These are phyloP conservation scores for Noctua janthe DNA, from an alignment of 2,888 invertebrate genomes.

Conservation along the genomic window DNA sequence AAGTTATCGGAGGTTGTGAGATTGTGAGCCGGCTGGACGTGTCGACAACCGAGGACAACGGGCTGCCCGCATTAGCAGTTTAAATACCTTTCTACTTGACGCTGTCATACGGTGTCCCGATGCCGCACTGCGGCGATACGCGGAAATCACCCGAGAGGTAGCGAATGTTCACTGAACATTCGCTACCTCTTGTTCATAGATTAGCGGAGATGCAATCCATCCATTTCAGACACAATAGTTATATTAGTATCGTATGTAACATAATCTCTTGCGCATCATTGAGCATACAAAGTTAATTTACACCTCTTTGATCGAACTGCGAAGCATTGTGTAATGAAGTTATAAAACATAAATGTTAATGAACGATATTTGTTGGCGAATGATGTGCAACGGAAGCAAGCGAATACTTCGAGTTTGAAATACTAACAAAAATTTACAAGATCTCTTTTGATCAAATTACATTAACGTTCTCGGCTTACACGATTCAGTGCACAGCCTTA, in stretches of 20 bases:
- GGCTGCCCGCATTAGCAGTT: constrained; percentile 65
- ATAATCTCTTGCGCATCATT: constrained; percentile 44
- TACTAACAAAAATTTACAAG: constrained; percentile 22
- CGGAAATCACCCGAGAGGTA: constrained; percentile 45
- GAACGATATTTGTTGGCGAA: constrained; percentile 16
- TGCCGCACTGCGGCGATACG: constrained; percentile 37
- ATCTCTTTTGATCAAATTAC: constrained; percentile 42
- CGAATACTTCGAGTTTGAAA: constrained; percentile 27
- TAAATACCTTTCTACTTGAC: constrained; percentile 66
- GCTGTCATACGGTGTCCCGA: constrained; percentile 45
- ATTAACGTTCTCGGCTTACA: constrained; percentile 28
- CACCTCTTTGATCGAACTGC: constrained; percentile 28
- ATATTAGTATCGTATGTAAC: constrained; percentile 29
- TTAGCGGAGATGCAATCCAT: constrained; percentile 23
- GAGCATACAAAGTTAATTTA: constrained; percentile 29
- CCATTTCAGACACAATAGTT: constrained; percentile 32
- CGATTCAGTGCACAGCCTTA: constrained; percentile 11
- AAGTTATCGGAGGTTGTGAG: constrained; percentile 65
- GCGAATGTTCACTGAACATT: constrained; percentile 51
- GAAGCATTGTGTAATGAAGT: constrained; percentile 13
- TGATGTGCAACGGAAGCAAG: constrained; percentile 21
- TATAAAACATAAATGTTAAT: constrained; percentile 16
- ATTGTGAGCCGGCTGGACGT: constrained; percentile 65
- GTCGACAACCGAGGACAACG: constrained; percentile 68
- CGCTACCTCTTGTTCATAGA: constrained; percentile 52